phyloP scores from a whole-genome alignment of 2,797 vertebrate species.

The Amniataba percoides region DNA sequence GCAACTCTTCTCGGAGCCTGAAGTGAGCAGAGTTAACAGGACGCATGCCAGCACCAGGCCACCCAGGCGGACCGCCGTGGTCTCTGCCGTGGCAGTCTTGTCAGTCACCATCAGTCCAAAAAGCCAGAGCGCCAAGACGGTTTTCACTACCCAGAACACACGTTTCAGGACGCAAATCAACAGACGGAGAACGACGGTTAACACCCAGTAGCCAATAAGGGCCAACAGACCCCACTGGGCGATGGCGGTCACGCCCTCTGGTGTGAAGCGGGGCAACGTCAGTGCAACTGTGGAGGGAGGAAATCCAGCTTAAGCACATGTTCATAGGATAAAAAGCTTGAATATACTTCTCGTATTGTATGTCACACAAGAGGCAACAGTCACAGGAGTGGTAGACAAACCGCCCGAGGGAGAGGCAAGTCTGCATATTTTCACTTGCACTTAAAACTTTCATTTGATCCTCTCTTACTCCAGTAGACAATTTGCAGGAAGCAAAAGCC shows the following conservation, averaged over 20 bases:
- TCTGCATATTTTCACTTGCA: constrained; percentile 52
- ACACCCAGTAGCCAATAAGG: constrained; percentile 84
- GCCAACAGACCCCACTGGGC: constrained; percentile 85
- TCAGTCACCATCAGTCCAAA: constrained; percentile 83
- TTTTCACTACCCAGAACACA: constrained; percentile 85
- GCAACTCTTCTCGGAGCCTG: constrained; percentile 56
- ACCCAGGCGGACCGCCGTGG: constrained; percentile 76
- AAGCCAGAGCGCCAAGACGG: constrained; percentile 78
- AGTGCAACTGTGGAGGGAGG: constrained; percentile 70
- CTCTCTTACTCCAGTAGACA: background rate
- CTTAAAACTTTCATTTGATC: constrained; percentile 12
- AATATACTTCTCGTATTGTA: background rate
- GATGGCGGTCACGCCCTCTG: constrained; percentile 81
- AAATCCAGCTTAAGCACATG: constrained; percentile 11
- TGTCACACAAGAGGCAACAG: constrained; percentile 9
- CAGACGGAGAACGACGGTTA: constrained; percentile 77
- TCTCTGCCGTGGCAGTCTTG: constrained; percentile 63
- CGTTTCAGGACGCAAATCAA: constrained; percentile 68
- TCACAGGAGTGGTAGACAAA: constrained; percentile 52
- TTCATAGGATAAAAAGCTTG: background rate
- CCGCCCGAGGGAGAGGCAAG: constrained; percentile 39
- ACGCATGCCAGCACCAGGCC: constrained; percentile 79
- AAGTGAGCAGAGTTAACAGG: constrained; percentile 73
- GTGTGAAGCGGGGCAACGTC: constrained; percentile 82
- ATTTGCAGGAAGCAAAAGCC: background rate